Evolutionary conservation across 1,140 invertebrate species (phyloP), one percentile per base, ranked within the genome.

Genomic region (Lordiphosa clarofinis): DNA sequence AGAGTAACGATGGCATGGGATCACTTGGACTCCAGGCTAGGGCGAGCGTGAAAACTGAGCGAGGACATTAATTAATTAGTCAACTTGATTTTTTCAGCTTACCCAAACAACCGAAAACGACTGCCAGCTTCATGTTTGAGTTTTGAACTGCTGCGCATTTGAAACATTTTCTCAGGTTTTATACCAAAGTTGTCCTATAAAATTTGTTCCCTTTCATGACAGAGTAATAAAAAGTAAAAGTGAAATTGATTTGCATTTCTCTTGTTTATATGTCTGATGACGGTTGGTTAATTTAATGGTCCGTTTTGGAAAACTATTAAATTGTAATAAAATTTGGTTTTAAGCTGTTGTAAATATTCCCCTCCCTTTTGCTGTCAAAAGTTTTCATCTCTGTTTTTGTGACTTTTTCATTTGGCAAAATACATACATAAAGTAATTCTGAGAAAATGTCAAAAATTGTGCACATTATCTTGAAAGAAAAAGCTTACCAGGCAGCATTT

Each of bases 381-480:
- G 28, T 49, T 58, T 39, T 54, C 40, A 47, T 43, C 37, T 57
- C 49, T 44, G 21, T 31, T 19, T 58, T 36, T 13, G 33, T 35
- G 15, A n/a, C 8, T 28, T 19, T 44, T 63, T 52, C 38, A 63
- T 43, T 42, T 56, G 31, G 11, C 13, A 59, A 55, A 65, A 56
- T 56, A 65, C n/a, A 47, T 43, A 15, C 8, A 65, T 39, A 53
- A 13, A 36, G 15, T 19, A 42, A 31, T 35, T 38, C 28, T 33
- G 10, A 47, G 49, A 63, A 73, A 68, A 57, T 62, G 54, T 61
- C 55, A 61, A 48, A 73, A 69, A 65, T 19, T 52, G 44, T 52
- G 47, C 38, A 55, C 46, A 73, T 74, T 73, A 81, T 82, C 76
- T 75, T 49, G 57, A 63, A 50, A 59, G 40, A 39, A 13, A 58